Percentiles rank a stretch among this genome's conserved stretches.
Conservation (phyloP, 2,888 invertebrate genomes). For the Plebejus argus region DNA sequence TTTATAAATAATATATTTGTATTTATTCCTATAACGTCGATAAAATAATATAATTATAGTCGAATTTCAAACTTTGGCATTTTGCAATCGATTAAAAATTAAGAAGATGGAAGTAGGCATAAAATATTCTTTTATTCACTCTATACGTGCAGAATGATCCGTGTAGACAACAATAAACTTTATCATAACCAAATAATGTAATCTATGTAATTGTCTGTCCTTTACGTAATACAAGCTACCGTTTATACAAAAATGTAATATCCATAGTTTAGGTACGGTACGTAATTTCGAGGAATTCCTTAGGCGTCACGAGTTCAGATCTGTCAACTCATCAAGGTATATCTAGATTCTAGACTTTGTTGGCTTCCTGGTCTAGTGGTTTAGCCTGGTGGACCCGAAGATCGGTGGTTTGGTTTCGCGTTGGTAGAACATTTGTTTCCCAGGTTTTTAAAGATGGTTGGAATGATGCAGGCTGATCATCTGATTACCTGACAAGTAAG, state of each 20-base stretch:
- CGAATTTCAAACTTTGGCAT: not conserved
- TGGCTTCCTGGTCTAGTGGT: no score
- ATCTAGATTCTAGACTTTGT: not conserved
- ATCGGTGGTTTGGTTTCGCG: no score
- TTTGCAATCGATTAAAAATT: not conserved
- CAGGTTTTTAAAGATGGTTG: no score
- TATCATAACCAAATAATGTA: slow-evolving; percentile 18
- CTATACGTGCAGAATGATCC: not conserved
- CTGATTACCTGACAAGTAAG: no score
- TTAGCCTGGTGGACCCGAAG: no score
- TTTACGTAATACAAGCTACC: not conserved
- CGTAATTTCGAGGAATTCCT: not conserved
- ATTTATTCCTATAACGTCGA: not conserved
- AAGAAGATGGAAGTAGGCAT: not conserved
- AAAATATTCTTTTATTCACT: not conserved
- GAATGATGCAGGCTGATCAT: no score
- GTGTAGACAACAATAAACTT: slow-evolving; percentile 10
- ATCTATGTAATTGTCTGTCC: not conserved
- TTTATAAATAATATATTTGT: not conserved
- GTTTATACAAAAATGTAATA: not conserved
- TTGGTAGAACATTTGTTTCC: no score
- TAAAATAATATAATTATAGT: not conserved
- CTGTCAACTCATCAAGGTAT: not conserved
- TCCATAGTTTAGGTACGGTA: not conserved
- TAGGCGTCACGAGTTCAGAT: not conserved